These are phyloP conservation scores for Euura saliciscinereae DNA, from an alignment of 1,140 invertebrate species.

Conservation along the genomic window DNA sequence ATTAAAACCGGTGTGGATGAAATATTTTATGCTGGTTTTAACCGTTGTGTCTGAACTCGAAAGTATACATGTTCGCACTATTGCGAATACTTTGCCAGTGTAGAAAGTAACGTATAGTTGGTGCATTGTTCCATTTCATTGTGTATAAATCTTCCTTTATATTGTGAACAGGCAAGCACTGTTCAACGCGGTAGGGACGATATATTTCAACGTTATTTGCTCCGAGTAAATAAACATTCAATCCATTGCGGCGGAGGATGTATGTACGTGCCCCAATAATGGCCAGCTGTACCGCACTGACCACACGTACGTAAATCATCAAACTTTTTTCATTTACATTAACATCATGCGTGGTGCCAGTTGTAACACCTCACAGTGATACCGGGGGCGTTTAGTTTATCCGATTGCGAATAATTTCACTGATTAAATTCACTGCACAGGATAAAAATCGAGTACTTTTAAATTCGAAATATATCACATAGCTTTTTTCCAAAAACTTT, in stretches of 20 bases:
- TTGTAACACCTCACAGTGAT: too few species aligned
- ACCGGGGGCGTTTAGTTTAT: too few species aligned
- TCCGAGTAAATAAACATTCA: constrained; percentile 3
- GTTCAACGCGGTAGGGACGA: background rate
- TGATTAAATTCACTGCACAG: too few species aligned
- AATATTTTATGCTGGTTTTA: too few species aligned
- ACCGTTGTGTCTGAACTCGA: background rate
- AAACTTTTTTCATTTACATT: background rate
- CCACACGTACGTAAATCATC: background rate
- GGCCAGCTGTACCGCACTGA: background rate
- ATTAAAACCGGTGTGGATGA: too few species aligned
- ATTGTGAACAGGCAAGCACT: constrained; percentile 1
- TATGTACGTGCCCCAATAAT: background rate
- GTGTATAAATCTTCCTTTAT: constrained; percentile 4
- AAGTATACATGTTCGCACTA: background rate
- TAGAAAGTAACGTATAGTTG: background rate
- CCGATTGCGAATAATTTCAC: too few species aligned
- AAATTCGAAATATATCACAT: too few species aligned
- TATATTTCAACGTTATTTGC: constrained; percentile 7
- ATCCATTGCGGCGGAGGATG: background rate
- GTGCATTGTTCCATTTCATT: constrained; percentile 2
- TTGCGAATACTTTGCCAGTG: background rate
- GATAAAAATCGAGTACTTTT: too few species aligned
- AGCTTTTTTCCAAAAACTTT: too few species aligned
- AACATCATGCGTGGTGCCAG: too few species aligned